Conservation (phyloP, 2,888 invertebrate species). For the Chymomyza fuscimana region DNA sequence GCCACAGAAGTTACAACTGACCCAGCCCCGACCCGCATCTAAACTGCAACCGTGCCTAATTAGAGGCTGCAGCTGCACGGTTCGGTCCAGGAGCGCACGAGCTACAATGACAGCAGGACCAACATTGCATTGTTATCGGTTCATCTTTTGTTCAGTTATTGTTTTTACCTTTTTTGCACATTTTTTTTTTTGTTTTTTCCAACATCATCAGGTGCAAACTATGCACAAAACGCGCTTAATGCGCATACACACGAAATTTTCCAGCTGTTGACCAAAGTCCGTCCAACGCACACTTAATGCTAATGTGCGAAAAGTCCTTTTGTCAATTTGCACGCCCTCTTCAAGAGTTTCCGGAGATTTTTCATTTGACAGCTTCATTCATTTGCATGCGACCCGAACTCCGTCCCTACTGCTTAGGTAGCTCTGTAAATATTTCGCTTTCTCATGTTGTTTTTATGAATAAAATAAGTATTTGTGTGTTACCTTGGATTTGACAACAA, state of each 20-base stretch:
- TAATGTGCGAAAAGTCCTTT: conserved; percentile 77
- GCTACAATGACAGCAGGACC: conserved; percentile 43
- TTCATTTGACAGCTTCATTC: conserved; percentile 55
- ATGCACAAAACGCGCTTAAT: conserved; percentile 27
- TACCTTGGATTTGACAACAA: background rate
- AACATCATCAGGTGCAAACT: conserved; percentile 68
- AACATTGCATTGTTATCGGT: conserved; percentile 16
- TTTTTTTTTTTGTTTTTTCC: conserved; percentile 29
- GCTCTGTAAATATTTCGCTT: conserved; percentile 7
- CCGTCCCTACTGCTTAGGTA: conserved; percentile 43
- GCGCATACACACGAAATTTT: conserved; percentile 37
- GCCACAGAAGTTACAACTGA: conserved; percentile 5
- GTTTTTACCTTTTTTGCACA: conserved; percentile 23
- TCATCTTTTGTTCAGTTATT: background rate
- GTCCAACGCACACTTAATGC: conserved; percentile 49
- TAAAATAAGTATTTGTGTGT: conserved; percentile 44
- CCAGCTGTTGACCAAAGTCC: conserved; percentile 29
- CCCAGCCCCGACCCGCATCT: conserved; percentile 13
- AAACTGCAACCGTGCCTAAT: conserved; percentile 41
- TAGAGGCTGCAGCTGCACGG: conserved; percentile 30
- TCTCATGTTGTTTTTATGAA: conserved; percentile 40
- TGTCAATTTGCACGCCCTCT: conserved; percentile 68
- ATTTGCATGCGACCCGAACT: conserved; percentile 54
- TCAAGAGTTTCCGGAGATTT: conserved; percentile 14
- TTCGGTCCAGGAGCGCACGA: conserved; percentile 36